Evolutionary conservation across 2,888 invertebrate genomes (phyloP).

Genomic region (Anarsia innoxiella): DNA sequence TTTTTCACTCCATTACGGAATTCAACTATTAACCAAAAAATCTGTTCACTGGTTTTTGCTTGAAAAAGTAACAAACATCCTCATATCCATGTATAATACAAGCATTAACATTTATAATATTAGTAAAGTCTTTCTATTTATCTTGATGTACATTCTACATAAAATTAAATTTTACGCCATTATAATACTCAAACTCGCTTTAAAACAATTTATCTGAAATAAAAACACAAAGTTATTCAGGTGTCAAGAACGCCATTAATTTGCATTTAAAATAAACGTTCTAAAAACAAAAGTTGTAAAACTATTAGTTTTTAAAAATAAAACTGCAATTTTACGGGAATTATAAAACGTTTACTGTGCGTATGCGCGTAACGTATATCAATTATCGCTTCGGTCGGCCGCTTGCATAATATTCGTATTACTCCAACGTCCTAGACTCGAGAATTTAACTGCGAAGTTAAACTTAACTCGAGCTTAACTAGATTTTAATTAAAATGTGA

Average conservation of each 20-base stretch:
- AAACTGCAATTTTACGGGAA: conserved; percentile 14
- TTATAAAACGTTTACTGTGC: conserved; percentile 12
- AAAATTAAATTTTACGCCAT: too few relatives aligned
- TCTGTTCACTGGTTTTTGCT: too few relatives aligned
- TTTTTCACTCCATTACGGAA: too few relatives aligned
- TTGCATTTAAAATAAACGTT: conserved; percentile 3
- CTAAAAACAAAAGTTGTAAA: conserved; percentile 1
- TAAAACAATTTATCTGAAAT: background rate
- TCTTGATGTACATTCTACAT: too few relatives aligned
- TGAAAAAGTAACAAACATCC: too few relatives aligned
- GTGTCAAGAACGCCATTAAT: conserved; percentile 4
- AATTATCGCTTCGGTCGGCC: conserved; percentile 6
- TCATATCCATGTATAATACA: too few relatives aligned
- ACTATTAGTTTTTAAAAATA: conserved; percentile 10
- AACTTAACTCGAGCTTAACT: too few relatives aligned
- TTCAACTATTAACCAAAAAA: too few relatives aligned
- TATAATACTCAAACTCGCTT: too few relatives aligned
- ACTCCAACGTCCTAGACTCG: conserved; percentile 4
- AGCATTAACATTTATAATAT: too few relatives aligned
- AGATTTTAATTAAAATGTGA: conserved; percentile 1
- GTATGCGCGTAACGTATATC: conserved; percentile 9
- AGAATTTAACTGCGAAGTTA: too few relatives aligned
- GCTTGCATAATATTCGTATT: conserved; percentile 15
- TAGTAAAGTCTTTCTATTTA: too few relatives aligned
- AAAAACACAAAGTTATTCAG: background rate